Base-by-base conservation (phyloP, 2,797 vertebrate species). In the Luscinia megarhynchos region DNA sequence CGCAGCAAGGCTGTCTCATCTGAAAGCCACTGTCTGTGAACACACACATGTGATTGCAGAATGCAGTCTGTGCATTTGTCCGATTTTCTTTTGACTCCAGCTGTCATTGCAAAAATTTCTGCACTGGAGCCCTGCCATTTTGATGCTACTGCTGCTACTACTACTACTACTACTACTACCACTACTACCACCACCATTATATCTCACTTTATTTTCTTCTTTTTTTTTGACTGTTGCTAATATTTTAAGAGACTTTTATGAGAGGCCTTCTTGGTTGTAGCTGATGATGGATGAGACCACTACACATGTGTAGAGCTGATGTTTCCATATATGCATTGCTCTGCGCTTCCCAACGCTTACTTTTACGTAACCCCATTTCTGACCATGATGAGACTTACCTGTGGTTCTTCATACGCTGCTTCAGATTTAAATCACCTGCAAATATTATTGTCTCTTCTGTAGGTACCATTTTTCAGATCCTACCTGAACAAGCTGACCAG, bases 251-350 rank as follows among this genome's bases (percentile, higher is more conserved):
- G 8, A 76, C 8, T 66, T 61, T 55, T 32, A 24, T 26, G 5
- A n/a, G 19, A 68, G 8, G 12, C 61, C 6, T 70, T 29, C 19
- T 77, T 63, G 23, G 4, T 43, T 73, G 18, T 27, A 69, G 45
- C 30, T 45, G 21, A 29, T 23, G 17, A 69, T n/a, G 55, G 23
- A 38, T 41, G 40, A 93, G 34, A 74, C 8, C 7, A 80, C 26
- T 59, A 40, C 21, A 6, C 5, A 12, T 2, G 2, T 36, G 26
- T 15, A 26, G 32, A 66, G 14, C 27, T 0, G 2, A 36, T 30
- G 7, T 53, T 76, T 69, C 36, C 4, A 8, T n/a, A 34, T 7
- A 58, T 5, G 29, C 4, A 5, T 26, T 79, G 24, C 30, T 82
- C 12, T 57, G 50, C 8, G 53, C 16, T 66, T 84, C 29, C 34